These are phyloP conservation scores for Stegodyphus dumicola DNA, from an alignment of 1,140 invertebrate genomes.

Conservation along the genomic window DNA sequence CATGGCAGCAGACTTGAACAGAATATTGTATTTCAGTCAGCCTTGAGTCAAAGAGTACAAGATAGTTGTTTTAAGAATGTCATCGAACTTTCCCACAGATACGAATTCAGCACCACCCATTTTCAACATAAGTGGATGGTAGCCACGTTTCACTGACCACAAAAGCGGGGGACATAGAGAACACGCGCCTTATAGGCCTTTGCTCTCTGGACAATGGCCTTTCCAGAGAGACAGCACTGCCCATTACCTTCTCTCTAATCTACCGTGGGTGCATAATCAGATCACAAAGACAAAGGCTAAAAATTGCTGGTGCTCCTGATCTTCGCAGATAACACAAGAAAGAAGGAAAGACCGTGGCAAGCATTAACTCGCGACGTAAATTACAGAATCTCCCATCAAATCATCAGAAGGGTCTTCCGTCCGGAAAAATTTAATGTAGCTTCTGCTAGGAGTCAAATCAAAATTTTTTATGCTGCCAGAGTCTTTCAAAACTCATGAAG, in stretches of 20 bases:
- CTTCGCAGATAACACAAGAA: neutral
- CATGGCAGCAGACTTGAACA: no score
- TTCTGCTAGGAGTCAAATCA: no score
- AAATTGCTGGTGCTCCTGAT: slow-evolving; percentile 15
- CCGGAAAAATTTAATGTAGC: no score
- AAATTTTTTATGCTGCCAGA: no score
- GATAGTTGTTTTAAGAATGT: no score
- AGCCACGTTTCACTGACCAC: neutral
- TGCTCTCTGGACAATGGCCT: slow-evolving; percentile 45
- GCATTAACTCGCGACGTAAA: no score
- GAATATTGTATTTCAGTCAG: no score
- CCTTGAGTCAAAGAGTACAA: no score
- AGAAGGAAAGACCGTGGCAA: neutral
- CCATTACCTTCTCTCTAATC: slow-evolving; percentile 4
- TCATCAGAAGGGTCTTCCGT: no score
- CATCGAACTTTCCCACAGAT: no score
- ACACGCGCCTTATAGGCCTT: slow-evolving; percentile 7
- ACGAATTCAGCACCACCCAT: neutral
- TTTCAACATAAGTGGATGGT: neutral
- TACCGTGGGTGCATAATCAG: slow-evolving; percentile 37
- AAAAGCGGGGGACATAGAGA: neutral
- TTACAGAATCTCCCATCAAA: no score
- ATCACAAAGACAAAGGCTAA: slow-evolving; percentile 46
- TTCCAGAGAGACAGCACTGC: neutral
- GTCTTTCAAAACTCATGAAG: no score